Percentiles rank a stretch among this genome's conserved stretches.
phyloP scores from a whole-genome alignment of 2,113 vertebrate species.

The Choloepus hoffmanni region DNA sequence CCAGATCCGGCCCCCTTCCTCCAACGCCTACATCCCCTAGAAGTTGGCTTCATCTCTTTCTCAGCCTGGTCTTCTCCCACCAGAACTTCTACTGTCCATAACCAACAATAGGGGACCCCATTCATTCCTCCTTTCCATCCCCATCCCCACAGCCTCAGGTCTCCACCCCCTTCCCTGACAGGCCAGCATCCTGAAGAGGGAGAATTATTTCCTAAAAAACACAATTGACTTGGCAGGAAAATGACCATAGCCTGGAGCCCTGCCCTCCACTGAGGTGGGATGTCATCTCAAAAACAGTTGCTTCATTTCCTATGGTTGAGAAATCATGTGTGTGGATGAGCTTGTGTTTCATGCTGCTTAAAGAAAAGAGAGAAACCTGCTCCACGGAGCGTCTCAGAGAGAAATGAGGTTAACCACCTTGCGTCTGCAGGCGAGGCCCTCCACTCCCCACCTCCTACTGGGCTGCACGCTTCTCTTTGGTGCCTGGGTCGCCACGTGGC shows the following conservation, averaged over 20 bases:
- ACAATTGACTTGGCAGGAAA: not conserved
- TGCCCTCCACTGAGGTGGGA: not conserved
- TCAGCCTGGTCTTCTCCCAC: not conserved
- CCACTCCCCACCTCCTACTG: not conserved
- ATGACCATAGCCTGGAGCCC: not conserved
- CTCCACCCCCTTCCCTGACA: not conserved
- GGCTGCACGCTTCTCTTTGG: too few relatives aligned
- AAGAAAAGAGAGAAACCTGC: not conserved
- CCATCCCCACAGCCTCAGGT: not conserved
- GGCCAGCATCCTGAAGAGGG: not conserved
- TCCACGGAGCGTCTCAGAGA: not conserved
- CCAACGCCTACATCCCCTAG: not conserved
- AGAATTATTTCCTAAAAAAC: conserved; percentile 20
- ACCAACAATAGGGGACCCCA: not conserved
- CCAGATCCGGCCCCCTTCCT: not conserved
- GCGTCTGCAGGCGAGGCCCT: not conserved
- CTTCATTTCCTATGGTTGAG: conserved; percentile 70
- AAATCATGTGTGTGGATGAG: not conserved
- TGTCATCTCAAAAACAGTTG: conserved; percentile 28
- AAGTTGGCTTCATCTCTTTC: not conserved
- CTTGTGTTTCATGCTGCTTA: not conserved
- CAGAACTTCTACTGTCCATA: not conserved
- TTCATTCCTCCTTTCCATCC: not conserved
- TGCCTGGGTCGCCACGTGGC: accelerated
- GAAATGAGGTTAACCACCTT: not conserved